These are phyloP conservation scores for Caenorhabditis uteleia DNA, from an alignment of 2,888 invertebrate genomes.

Conservation along the genomic window DNA sequence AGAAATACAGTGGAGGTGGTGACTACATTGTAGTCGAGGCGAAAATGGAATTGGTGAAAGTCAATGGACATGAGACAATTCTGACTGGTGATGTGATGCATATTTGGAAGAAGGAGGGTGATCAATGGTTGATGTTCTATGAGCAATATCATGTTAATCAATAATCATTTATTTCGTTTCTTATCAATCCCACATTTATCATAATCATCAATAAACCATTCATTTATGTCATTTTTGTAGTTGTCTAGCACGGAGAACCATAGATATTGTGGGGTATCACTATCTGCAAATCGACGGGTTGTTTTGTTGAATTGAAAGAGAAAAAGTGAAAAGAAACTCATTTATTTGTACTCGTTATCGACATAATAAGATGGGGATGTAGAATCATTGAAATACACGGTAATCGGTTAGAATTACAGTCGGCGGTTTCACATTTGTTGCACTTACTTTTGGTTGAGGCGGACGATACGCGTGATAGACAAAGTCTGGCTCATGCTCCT, in stretches of 20 bases:
- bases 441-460: conserved; percentile 39
- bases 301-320: conserved; percentile 1
- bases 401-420: conserved; percentile 29
- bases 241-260: conserved; percentile 36
- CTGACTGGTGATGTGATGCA: conserved; percentile 33
- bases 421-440: conserved; percentile 9
- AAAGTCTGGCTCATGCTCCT: conserved; percentile 38
- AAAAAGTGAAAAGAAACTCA: conserved; percentile 3
- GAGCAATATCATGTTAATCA: conserved; percentile 27
- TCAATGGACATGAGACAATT: conserved; percentile 14
- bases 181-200: neutral
- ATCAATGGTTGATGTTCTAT: conserved; percentile 34
- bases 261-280: conserved; percentile 31
- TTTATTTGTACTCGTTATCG: conserved; percentile 11
- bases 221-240: neutral
- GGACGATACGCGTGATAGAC: conserved; percentile 40
- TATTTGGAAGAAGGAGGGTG: conserved; percentile 27
- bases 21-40: conserved; percentile 33
- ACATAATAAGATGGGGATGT: too few species aligned
- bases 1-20: conserved; percentile 34
- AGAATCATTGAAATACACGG: conserved; percentile 6
- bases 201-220: neutral
- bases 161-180: conserved; percentile 1
- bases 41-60: conserved; percentile 22
- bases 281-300: conserved; percentile 21